Conservation (phyloP, 2,113 vertebrate genomes). For the Hystrix brachyura region DNA sequence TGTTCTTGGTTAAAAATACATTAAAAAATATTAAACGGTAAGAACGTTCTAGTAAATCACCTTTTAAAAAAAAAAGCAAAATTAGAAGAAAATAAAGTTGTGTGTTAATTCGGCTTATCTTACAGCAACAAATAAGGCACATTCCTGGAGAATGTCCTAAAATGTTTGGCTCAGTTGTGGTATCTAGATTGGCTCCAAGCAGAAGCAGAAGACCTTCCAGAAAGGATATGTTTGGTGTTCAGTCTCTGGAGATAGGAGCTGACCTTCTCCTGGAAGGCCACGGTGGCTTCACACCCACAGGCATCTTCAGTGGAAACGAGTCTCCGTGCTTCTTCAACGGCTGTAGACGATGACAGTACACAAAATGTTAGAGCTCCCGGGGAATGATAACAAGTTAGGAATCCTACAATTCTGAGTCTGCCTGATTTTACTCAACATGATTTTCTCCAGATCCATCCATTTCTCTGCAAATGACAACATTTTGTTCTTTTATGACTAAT, state of each 20-base stretch:
- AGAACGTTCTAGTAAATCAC: neutral
- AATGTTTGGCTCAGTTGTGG: neutral
- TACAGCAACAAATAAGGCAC: neutral
- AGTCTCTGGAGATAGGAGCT: slow-evolving; percentile 92
- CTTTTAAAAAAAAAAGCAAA: slow-evolving; percentile 28
- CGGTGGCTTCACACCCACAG: slow-evolving; percentile 94
- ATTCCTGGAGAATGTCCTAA: neutral
- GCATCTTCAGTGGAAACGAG: slow-evolving; percentile 89
- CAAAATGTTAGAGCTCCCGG: neutral
- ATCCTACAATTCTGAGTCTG: neutral
- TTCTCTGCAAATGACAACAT: neutral
- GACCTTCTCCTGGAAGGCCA: slow-evolving; percentile 93
- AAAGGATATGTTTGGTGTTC: slow-evolving; percentile 96
- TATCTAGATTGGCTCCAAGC: neutral
- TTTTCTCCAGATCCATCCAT: neutral
- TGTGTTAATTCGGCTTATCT: neutral
- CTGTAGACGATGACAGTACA: slow-evolving; percentile 61
- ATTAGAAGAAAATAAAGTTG: neutral
- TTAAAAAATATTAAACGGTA: neutral
- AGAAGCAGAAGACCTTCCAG: slow-evolving; percentile 31
- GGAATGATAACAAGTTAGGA: neutral
- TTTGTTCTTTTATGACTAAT: neutral
- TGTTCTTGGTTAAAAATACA: no score
- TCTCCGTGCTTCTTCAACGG: slow-evolving; percentile 87
- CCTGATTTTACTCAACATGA: neutral